A percentile compares a stretch with the other conserved stretches of the same genome.
Evolutionary conservation across 2,888 invertebrate species (phyloP).

Genomic region (Trichopria drosophilae): DNA sequence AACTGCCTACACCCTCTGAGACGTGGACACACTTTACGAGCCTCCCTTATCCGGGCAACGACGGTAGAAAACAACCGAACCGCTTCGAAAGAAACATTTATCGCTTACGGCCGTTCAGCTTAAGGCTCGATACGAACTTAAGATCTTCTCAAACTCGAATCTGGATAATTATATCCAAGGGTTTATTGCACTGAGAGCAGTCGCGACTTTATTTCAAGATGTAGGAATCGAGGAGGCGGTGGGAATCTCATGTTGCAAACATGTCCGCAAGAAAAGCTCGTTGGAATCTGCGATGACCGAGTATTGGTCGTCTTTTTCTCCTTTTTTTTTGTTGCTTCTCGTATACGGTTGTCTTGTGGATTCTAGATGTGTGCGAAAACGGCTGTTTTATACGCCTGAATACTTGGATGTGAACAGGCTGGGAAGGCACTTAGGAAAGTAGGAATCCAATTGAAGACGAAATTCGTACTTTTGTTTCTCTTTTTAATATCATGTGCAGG

Average conservation of each 20-base stretch:
- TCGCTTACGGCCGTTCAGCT: constrained; percentile 18
- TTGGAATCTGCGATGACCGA: constrained; percentile 47
- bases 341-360: constrained; percentile 11
- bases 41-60: constrained; percentile 30
- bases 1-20: too few relatives aligned
- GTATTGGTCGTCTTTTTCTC: constrained; percentile 26
- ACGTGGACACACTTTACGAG: constrained; percentile 27
- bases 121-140: too few relatives aligned
- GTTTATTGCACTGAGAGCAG: constrained; percentile 45
- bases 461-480: too few relatives aligned
- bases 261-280: constrained; percentile 35
- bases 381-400: too few relatives aligned
- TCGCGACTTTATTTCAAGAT: constrained; percentile 42
- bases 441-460: too few relatives aligned
- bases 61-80: constrained; percentile 23
- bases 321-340: constrained; percentile 7
- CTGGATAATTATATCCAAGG: constrained; percentile 50
- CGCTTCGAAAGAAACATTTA: constrained; percentile 16
- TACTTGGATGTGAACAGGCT: too few relatives aligned
- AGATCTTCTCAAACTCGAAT: too few relatives aligned
- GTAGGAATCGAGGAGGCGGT: constrained; percentile 30
- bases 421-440: too few relatives aligned
- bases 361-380: constrained; percentile 11
- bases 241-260: constrained; percentile 31
- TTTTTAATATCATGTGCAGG: too few relatives aligned